Evolutionary conservation across 2,113 vertebrate genomes (phyloP), one percentile per base, ranked within the genome.

Genomic region (Pseudolaguvia tuberculata): DNA sequence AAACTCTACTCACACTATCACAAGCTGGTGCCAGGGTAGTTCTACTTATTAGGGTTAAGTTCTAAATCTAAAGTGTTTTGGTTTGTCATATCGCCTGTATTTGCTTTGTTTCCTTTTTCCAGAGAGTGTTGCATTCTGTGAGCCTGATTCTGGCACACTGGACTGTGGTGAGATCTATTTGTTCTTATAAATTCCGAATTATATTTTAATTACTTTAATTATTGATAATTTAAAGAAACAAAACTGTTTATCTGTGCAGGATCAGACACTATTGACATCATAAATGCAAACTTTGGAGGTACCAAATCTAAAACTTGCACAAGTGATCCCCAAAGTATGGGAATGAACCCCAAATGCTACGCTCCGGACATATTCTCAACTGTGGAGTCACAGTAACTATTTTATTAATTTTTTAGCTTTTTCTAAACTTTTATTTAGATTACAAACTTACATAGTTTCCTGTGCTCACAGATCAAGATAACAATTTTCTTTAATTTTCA

Each of bases 251-350:
- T 71, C 25, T 57, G 47, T 63, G 6, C 25, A 79, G 78, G 56
- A 52, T 42, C 66, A 1, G 23, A 25, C 8, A 31, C 1, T 14
- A 79, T 79, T 48, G 35, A 66, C 13, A 59, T 79, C 53, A 29
- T 66, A 57, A 72, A 35, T 53, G 73, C 78, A 5, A 72, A 75
- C 57, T 79, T 52, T 72, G 73, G 78, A 39, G 68, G 73, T 21
- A 29, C 73, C 18, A 57, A 72, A 52, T 35, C 45, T 5, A 23
- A 12, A 50, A 79, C 53, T 35, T 79, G 78, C 23, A 58, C 73
- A 14, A 18, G 6, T 2, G 67, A 61, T 45, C 68, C 27, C 3
- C 45, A 18, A 12, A 27, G 0, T 23, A 1, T 66, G 42, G 25
- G 15, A 18, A 20, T 58, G 45, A 72, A 72, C 52, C 55, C 21